phyloP scores from a whole-genome alignment of 2,113 vertebrate genomes.

The Cephalophus harveyi region DNA sequence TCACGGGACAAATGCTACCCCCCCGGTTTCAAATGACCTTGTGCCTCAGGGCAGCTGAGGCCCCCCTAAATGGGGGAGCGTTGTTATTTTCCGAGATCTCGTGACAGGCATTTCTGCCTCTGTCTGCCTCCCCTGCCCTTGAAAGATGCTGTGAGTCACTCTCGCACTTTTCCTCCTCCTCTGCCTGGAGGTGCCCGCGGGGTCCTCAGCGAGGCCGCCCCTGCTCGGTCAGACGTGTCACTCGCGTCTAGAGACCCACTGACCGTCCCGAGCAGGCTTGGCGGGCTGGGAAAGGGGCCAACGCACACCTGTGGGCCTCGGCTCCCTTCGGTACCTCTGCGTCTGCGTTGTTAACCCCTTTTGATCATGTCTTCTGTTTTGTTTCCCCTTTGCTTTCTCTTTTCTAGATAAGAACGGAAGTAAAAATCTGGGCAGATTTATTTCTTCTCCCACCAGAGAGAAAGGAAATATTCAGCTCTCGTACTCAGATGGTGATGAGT shows the following conservation, averaged over 20 bases:
- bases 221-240: not conserved
- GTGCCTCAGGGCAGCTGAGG: not conserved
- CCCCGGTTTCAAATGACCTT: not conserved
- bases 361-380: not conserved
- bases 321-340: not conserved
- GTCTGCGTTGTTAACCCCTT: not conserved
- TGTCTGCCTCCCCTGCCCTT: not conserved
- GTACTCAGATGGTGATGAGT: slow-evolving; percentile 88
- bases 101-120: accelerated
- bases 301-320: accelerated
- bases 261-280: accelerated
- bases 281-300: accelerated
- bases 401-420: slow-evolving; percentile 80
- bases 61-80: not conserved
- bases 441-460: slow-evolving; percentile 86
- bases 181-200: not conserved
- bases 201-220: not conserved
- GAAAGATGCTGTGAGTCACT: accelerated
- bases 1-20: too few species aligned
- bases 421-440: slow-evolving; percentile 89
- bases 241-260: not conserved
- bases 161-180: not conserved
- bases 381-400: not conserved
- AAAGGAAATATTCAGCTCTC: slow-evolving; percentile 87
- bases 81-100: accelerated